Conservation (phyloP, 2,113 vertebrate genomes). For the Lanius ludovicianus region DNA sequence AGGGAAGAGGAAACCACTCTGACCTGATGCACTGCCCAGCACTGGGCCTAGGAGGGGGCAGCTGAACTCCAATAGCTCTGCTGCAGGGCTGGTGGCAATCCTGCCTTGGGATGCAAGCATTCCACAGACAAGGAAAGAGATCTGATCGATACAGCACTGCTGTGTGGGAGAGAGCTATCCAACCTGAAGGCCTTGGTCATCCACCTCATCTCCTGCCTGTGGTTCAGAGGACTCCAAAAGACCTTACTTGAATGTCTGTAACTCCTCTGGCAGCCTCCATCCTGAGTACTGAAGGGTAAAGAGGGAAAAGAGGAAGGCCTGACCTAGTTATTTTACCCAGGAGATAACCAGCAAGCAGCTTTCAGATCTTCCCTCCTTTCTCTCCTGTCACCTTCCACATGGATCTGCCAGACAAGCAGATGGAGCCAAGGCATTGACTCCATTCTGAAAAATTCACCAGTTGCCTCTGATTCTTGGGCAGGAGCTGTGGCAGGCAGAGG, state of each 20-base stretch:
- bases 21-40: neutral
- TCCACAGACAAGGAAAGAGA: neutral
- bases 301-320: neutral
- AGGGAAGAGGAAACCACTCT: neutral
- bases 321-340: neutral
- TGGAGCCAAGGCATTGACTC: neutral
- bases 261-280: neutral
- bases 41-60: neutral
- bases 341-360: neutral
- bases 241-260: neutral
- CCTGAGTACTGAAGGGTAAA: neutral
- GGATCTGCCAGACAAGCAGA: neutral
- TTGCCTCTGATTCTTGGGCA: neutral
- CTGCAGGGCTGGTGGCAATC: neutral
- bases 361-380: neutral
- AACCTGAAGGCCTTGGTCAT: neutral
- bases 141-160: neutral
- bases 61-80: neutral
- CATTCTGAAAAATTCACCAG: neutral
- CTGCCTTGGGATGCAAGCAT: neutral
- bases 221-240: neutral
- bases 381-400: neutral
- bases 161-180: neutral
- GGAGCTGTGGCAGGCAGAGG: neutral
- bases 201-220: neutral